Base-by-base conservation (phyloP, 2,113 vertebrate genomes). In the Oncorhynchus keta region DNA sequence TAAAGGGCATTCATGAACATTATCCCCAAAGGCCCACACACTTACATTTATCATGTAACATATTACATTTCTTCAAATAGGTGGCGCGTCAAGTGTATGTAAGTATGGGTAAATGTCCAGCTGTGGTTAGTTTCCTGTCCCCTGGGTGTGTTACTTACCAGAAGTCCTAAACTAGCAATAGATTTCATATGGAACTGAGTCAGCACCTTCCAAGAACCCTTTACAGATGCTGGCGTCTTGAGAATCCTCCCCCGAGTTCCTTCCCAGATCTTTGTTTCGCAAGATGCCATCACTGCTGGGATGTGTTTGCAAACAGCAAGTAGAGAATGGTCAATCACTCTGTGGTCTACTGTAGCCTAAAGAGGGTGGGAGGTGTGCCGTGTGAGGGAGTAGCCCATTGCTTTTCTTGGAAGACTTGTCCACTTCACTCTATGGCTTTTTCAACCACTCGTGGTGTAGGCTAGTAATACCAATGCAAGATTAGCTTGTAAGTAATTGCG, bases 81-180 rank as follows among this genome's bases (percentile, higher is more conserved):
- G 83, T 91, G 75, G 79, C 87, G 45, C 85, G 39, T 67, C 87
- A 86, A 75, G 73, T 92, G 74, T 92, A 91, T 89, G 92, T 92
- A 90, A 94, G 93, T 94, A 92, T 81, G 11, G 16, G 69, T 73
- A 24, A 18, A 11, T 18, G n/a, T 39, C 77, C 65, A 9, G 39
- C 39, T 45, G 16, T 67, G 11, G 64, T 76, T 72, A 55, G 72
- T 81, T 72, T 80, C 68, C 74, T 62, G 76, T 68, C 45, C 61
- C 77, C 28, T 81, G 4, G 81, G 49, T 80, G 51, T 76, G 70
- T 75, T 81, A 26, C 67, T 83, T 69, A 61, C 69, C 51, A 62
- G 5, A 64, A 65, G 22, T 1, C 14, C 57, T 9, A 73, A 28
- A 77, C 26, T 69, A 26, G 55, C 16, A 71, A 71, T 72, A 75